A percentile compares a stretch with the other conserved stretches of the same genome.
These are phyloP conservation scores for Aotus griseimembra DNA, from an alignment of 2,797 vertebrate species.

Conservation along the genomic window DNA sequence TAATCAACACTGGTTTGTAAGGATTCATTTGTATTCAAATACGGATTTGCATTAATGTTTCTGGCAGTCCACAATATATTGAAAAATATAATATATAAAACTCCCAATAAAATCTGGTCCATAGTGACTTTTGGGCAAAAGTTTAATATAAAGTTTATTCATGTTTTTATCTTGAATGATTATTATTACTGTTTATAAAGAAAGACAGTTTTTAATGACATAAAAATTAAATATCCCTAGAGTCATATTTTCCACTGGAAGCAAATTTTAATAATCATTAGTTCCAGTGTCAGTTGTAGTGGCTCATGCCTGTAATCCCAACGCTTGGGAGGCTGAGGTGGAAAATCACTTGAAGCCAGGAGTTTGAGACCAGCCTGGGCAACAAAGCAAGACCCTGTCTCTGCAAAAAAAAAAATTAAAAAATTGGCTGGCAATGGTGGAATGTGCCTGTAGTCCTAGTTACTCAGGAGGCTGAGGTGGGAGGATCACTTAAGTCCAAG, in stretches of 20 bases:
- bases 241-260: slow-evolving; percentile 67
- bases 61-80: slow-evolving; percentile 56
- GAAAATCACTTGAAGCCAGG: not conserved
- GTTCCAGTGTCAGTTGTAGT: not conserved
- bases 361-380: not conserved
- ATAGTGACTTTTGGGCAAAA: slow-evolving; percentile 54
- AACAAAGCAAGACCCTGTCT: not conserved
- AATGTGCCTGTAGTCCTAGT: not conserved
- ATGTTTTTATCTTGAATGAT: slow-evolving; percentile 70
- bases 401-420: not conserved
- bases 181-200: slow-evolving; percentile 54
- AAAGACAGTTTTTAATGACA: slow-evolving; percentile 42
- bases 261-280: slow-evolving; percentile 52
- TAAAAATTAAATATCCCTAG: slow-evolving; percentile 58
- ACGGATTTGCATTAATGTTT: slow-evolving; percentile 60
- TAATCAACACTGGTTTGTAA: slow-evolving; percentile 70
- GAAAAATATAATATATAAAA: slow-evolving; percentile 59
- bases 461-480: not conserved
- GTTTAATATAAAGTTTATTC: slow-evolving; percentile 67
- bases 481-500: not conserved
- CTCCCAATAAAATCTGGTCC: slow-evolving; percentile 42
- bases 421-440: not conserved
- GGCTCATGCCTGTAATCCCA: not conserved
- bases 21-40: slow-evolving; percentile 66
- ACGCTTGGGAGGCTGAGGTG: not conserved